Percentiles rank a stretch among this genome's conserved stretches.
Conservation (phyloP, 2,797 vertebrate species). For the Gorsachius magnificus region DNA sequence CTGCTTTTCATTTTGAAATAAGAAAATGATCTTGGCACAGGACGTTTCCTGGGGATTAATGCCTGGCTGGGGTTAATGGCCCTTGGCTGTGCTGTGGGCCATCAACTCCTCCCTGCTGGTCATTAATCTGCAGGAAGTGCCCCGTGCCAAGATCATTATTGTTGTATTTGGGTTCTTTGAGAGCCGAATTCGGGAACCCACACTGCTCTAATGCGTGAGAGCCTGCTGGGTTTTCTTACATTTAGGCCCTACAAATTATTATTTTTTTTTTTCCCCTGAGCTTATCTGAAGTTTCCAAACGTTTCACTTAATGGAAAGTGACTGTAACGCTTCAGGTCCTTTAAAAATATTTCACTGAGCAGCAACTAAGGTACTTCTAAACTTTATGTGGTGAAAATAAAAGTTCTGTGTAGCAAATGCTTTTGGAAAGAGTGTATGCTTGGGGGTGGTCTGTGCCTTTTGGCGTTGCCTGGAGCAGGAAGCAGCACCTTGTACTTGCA, state of each 20-base stretch:
- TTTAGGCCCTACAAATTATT: background rate
- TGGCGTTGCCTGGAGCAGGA: background rate
- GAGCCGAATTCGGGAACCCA: slow-evolving; percentile 32
- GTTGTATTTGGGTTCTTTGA: slow-evolving; percentile 60
- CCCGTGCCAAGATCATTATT: slow-evolving; percentile 58
- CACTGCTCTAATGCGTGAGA: slow-evolving; percentile 34
- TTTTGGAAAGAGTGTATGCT: background rate
- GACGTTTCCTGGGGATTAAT: slow-evolving; percentile 64
- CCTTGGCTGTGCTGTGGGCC: slow-evolving; percentile 30
- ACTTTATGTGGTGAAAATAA: background rate
- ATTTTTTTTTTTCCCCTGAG: background rate
- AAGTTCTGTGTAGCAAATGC: background rate
- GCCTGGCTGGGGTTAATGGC: slow-evolving; percentile 54
- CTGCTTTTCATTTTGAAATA: slow-evolving; percentile 57
- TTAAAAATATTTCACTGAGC: slow-evolving; percentile 7
- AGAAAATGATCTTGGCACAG: slow-evolving; percentile 54
- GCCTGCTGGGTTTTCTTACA: slow-evolving; percentile 49
- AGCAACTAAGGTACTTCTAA: background rate
- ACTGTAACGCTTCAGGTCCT: slow-evolving; percentile 4
- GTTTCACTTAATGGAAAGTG: slow-evolving; percentile 25
- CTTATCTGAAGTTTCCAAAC: slow-evolving; percentile 41
- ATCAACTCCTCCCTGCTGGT: slow-evolving; percentile 57
- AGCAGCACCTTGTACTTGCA: background rate
- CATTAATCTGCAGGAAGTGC: slow-evolving; percentile 66
- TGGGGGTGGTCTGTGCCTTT: background rate